Base-by-base conservation (phyloP, 2,113 vertebrate genomes). In the Rutilus rutilus region DNA sequence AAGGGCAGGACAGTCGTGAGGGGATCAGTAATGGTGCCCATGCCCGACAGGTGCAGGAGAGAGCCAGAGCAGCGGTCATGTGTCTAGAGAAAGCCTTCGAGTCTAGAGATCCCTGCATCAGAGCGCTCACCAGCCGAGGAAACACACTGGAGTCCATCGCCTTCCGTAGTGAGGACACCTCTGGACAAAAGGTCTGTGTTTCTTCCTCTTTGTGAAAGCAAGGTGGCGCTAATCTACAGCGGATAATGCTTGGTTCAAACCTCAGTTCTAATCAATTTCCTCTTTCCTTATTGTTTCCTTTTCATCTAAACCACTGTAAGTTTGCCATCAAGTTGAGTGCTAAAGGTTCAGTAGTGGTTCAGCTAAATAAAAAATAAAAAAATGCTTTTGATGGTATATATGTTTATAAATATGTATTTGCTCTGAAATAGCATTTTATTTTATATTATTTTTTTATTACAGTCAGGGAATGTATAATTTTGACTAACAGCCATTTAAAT, bases 131-230 rank as follows among this genome's bases (percentile, higher is more conserved):
- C 54, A 99, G 98, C 94, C 94, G 98, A 79, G 98, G 98, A 90
- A 99, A 96, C 15, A 97, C 97, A 90, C 96, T 99, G 0, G 98
- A 99, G 90, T 99, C 98, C 79, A 99, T 99, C 80, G 96, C 98
- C 89, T 98, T 99, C 93, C 97, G 98, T 86, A 99, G 98, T 3
- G 98, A 99, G 57, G 98, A 99, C 92, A 98, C 97, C 57, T 97
- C 97, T 0, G 97, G 97, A 86, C 98, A 99, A 89, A 96, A 98
- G 97, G 98, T 99, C 19, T 54, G 76, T 42, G 11, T 42, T 47
- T 80, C 33, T 21, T 59, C 39, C 0, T 0, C 4, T 47, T 69
- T 69, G 33, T 36, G 30, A 36, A 69, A 69, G 30, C 1, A 19
- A 19, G 64, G 30, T 71, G 67, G 9, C 4, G 8, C 10, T 71